These are phyloP conservation scores for Natrix natrix DNA, from an alignment of 2,797 vertebrate genomes.

Conservation along the genomic window DNA sequence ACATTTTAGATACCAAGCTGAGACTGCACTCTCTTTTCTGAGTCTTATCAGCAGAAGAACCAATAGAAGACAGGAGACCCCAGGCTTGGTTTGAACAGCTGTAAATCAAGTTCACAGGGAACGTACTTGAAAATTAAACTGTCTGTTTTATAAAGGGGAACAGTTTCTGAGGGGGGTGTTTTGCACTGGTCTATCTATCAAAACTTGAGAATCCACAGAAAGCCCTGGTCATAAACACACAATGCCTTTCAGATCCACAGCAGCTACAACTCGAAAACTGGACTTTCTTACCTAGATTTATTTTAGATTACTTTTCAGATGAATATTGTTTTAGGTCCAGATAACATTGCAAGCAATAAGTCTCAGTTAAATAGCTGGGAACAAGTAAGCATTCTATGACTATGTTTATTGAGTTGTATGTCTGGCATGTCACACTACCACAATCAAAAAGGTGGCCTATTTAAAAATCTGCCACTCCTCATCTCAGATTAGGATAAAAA, in stretches of 20 bases:
- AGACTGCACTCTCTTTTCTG: background rate
- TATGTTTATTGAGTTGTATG: background rate
- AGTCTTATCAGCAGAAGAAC: background rate
- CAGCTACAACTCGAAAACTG: background rate
- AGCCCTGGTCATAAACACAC: background rate
- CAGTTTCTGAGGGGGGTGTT: background rate
- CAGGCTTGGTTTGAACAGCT: background rate
- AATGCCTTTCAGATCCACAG: background rate
- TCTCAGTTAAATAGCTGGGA: background rate
- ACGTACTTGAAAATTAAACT: background rate
- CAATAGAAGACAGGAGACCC: background rate
- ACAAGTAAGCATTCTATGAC: background rate
- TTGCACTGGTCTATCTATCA: background rate
- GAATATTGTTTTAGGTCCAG: background rate
- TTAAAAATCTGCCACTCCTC: background rate
- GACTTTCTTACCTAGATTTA: background rate
- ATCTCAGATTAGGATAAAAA: background rate
- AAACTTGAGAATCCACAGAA: background rate
- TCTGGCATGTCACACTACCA: background rate
- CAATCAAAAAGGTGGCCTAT: background rate
- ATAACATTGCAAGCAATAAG: background rate
- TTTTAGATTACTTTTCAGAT: background rate
- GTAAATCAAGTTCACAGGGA: background rate
- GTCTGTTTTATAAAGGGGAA: background rate
- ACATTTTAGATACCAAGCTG: background rate